Evolutionary conservation across 2,888 invertebrate species (phyloP), one percentile per base, ranked within the genome.

Genomic region (Hemicrepidius hirtus): DNA sequence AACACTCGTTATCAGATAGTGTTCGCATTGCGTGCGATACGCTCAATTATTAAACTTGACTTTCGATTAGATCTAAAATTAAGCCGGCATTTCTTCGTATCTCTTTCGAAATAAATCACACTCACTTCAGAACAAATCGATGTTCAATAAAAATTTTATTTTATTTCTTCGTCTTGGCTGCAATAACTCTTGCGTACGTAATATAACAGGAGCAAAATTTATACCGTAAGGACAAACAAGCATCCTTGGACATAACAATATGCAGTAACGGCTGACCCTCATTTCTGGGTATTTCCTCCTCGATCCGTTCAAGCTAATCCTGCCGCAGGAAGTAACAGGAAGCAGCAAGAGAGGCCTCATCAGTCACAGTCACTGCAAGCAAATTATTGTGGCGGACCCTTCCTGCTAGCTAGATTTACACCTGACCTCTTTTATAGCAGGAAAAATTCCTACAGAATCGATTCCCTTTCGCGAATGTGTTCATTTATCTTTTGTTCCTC

Each of bases 301-400:
- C 67, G 75, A 71, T 74, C 67, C 71, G 75, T 59, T 75, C 69
- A 62, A 66, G 76, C 77, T 78, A 76, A 76, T 79, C 78, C 78
- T 71, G 74, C 64, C 67, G 77, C 71, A 76, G 79, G 77, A 80
- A 81, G 77, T 75, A 75, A 63, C 69, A 68, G 79, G 79, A 79
- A 81, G 75, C 73, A 74, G 67, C 74, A 69, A 71, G 76, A 78
- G 78, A 79, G 79, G 80, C 78, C 80, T 80, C 81, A 82, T 82
- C 82, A 80, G 81, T 82, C 82, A 81, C 81, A 79, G 80, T 82
- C 81, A 80, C 71, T 78, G 75, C 80, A 78, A 81, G 79, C 81
- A 81, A 82, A 81, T 82, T 82, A 81, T 82, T 81, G 82, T 78
- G 82, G 81, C 78, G 76, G 78, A 78, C 80, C 80, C 78, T 80